Evolutionary conservation across 2,797 vertebrate genomes (phyloP).

Genomic region (Xerus rutilus): DNA sequence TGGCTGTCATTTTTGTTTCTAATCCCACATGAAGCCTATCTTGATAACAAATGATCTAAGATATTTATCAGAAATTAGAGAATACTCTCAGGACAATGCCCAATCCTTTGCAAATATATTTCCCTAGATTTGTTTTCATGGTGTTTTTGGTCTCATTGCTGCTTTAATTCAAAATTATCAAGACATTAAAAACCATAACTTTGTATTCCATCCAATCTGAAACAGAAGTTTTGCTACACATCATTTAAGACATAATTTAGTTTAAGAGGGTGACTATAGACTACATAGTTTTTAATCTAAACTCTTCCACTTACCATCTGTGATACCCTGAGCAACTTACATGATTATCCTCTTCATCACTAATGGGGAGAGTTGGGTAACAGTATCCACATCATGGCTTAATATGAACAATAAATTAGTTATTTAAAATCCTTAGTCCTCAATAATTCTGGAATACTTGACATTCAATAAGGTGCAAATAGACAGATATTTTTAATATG

Average conservation of each 20-base stretch:
- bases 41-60: neutral
- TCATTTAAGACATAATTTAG: conserved; percentile 27
- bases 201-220: neutral
- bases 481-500: neutral
- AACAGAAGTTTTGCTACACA: neutral
- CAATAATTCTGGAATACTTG: neutral
- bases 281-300: neutral
- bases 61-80: neutral
- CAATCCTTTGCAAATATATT: neutral
- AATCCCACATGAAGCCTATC: neutral
- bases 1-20: neutral
- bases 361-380: neutral
- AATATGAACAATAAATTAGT: neutral
- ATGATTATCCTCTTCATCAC: neutral
- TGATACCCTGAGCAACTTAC: neutral
- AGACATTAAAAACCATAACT: neutral
- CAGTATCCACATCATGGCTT: neutral
- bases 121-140: neutral
- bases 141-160: neutral
- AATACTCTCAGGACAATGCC: neutral
- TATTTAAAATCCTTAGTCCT: neutral
- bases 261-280: neutral
- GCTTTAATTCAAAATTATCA: neutral
- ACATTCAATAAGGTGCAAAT: neutral
- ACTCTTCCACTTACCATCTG: neutral